Evolutionary conservation across 2,797 vertebrate species (phyloP).

Genomic region (Dendrocincla tyrannina): DNA sequence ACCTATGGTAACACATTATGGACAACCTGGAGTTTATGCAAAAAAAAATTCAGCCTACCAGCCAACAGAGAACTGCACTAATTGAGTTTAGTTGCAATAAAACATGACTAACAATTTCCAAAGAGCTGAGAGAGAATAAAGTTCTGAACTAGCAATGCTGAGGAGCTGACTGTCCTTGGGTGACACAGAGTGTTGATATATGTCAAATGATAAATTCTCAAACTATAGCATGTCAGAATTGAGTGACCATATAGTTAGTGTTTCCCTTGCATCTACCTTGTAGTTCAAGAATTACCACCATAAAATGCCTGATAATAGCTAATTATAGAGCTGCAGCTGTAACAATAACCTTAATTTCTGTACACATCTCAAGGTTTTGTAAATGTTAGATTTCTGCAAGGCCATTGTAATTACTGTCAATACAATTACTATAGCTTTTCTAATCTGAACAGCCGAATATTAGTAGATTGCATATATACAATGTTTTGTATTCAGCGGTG

Average conservation of each 20-base stretch:
- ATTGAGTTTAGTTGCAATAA: neutral
- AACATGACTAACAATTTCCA: neutral
- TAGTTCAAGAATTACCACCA: neutral
- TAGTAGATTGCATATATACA: neutral
- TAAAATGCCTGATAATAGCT: neutral
- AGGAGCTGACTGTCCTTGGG: neutral
- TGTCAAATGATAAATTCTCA: neutral
- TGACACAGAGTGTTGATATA: neutral
- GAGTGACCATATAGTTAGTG: neutral
- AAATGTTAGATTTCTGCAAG: neutral
- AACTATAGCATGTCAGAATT: neutral
- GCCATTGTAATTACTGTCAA: neutral
- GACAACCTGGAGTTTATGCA: neutral
- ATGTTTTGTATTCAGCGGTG: neutral
- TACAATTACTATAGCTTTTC: neutral
- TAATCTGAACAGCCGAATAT: neutral
- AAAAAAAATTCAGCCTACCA: slow-evolving; percentile 25
- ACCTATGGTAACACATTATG: neutral
- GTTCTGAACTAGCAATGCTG: neutral
- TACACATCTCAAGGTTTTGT: neutral
- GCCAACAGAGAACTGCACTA: neutral
- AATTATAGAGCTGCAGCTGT: neutral
- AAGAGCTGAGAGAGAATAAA: neutral
- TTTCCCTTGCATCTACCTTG: neutral
- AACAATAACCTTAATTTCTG: neutral